Conservation (phyloP, 1,140 invertebrate species). For the Helicoverpa armigera region DNA sequence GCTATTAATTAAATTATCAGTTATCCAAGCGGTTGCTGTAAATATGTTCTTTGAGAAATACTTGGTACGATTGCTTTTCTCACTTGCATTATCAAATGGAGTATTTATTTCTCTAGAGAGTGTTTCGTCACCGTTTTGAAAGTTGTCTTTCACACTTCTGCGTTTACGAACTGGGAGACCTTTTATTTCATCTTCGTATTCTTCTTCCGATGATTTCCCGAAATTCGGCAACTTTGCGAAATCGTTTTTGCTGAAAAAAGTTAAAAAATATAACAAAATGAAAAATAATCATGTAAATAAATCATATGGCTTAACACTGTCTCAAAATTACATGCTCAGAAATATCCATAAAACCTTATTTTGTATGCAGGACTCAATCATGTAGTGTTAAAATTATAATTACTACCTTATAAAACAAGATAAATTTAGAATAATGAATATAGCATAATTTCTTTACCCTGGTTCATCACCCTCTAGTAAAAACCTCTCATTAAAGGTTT, state of each 20-base stretch:
- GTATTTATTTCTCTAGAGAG: not conserved
- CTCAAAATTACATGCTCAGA: no score
- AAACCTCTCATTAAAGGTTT: not conserved
- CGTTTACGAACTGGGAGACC: slow-evolving; percentile 64
- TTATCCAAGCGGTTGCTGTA: not conserved
- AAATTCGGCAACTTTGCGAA: not conserved
- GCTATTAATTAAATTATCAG: not conserved
- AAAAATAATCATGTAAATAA: no score
- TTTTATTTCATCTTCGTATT: slow-evolving; percentile 67
- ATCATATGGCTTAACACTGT: no score
- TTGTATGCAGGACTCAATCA: no score
- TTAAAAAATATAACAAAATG: not conserved
- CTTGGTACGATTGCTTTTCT: not conserved
- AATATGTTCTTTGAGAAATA: not conserved
- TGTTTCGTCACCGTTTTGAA: not conserved
- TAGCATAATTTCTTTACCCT: no score
- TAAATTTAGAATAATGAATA: no score
- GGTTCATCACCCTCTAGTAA: no score
- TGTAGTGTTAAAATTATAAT: no score
- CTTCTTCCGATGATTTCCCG: slow-evolving; percentile 53
- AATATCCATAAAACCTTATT: no score
- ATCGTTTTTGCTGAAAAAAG: slow-evolving; percentile 25
- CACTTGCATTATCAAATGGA: not conserved
- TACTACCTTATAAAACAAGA: no score
- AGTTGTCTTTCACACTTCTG: slow-evolving; percentile 17